A percentile compares a stretch with the other conserved stretches of the same genome.
Conservation (phyloP, 2,888 invertebrate species). For the Thereva unica region DNA sequence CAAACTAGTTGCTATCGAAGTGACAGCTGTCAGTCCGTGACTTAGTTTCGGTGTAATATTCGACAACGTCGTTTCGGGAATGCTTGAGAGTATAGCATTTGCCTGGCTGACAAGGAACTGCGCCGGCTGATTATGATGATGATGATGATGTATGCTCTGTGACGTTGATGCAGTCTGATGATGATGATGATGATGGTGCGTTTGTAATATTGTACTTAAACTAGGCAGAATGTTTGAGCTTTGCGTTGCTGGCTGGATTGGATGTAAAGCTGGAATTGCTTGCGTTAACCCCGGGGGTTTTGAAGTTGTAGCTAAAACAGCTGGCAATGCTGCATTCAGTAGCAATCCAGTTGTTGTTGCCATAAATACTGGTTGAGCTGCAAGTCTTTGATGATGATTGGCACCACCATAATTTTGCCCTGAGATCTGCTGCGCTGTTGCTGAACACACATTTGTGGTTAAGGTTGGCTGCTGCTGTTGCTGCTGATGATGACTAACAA, state of each 20-base stretch:
- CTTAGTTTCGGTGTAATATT: slow-evolving; percentile 22
- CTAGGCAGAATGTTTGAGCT: slow-evolving; percentile 37
- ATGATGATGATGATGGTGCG: slow-evolving; percentile 28
- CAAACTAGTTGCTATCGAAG: slow-evolving; percentile 29
- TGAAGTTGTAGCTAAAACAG: slow-evolving; percentile 52
- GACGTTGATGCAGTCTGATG: slow-evolving; percentile 2
- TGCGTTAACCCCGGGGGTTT: slow-evolving; percentile 36
- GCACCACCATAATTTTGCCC: slow-evolving; percentile 23
- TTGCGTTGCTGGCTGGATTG: slow-evolving; percentile 47
- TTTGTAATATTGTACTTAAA: slow-evolving; percentile 40
- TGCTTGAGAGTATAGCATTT: slow-evolving; percentile 39
- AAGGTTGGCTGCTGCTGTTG: slow-evolving; percentile 1
- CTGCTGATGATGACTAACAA: slow-evolving; percentile 14
- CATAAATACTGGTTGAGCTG: slow-evolving; percentile 56
- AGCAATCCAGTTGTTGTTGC: slow-evolving; percentile 55
- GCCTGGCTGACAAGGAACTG: slow-evolving; percentile 23
- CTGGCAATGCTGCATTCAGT: slow-evolving; percentile 55
- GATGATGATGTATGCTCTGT: not conserved
- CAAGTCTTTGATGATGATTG: slow-evolving; percentile 36
- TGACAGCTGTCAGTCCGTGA: slow-evolving; percentile 35
- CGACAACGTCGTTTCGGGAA: slow-evolving; percentile 28
- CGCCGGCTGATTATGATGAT: not conserved
- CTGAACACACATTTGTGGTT: slow-evolving; percentile 6
- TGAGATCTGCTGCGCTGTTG: not conserved
- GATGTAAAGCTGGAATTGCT: slow-evolving; percentile 54